phyloP scores from a whole-genome alignment of 2,888 invertebrate species.

The Gastrophysa polygoni region DNA sequence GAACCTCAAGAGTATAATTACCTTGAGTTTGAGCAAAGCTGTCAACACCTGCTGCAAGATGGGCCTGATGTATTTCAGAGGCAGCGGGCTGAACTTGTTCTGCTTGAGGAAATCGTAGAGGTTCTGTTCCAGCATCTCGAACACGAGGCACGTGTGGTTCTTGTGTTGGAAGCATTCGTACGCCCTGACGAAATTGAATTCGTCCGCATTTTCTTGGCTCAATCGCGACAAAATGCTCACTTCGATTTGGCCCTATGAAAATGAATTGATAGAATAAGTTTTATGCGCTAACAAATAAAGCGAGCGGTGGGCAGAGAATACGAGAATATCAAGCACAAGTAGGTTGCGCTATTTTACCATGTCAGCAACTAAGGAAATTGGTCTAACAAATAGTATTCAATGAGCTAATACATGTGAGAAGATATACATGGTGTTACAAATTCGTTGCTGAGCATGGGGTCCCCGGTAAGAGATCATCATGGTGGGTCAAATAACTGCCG shows the following conservation, averaged over 20 bases:
- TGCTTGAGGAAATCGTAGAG: conserved; percentile 99
- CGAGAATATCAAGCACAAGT: too few relatives aligned
- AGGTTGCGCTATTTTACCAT: too few relatives aligned
- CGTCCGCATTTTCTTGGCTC: conserved; percentile 97
- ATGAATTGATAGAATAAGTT: too few relatives aligned
- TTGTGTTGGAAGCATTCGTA: conserved; percentile 99
- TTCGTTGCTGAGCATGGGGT: too few relatives aligned
- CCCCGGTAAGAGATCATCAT: too few relatives aligned
- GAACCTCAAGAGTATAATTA: conserved; percentile 52
- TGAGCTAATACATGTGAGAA: too few relatives aligned
- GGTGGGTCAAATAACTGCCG: too few relatives aligned
- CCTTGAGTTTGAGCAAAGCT: conserved; percentile 88
- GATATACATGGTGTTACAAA: too few relatives aligned
- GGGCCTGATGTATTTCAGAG: conserved; percentile 97
- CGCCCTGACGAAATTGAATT: conserved; percentile 99
- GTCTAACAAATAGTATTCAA: too few relatives aligned
- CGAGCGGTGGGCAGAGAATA: too few relatives aligned
- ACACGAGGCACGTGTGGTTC: conserved; percentile 98
- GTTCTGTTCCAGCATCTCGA: conserved; percentile 99
- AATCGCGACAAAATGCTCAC: conserved; percentile 92
- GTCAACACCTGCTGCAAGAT: conserved; percentile 96
- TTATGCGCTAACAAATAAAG: too few relatives aligned
- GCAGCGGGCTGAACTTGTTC: conserved; percentile 99
- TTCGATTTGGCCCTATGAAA: conserved; percentile 90
- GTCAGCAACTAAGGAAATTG: too few relatives aligned